These are phyloP conservation scores for Phoenicopterus ruber DNA, from an alignment of 2,113 vertebrate genomes.

Conservation along the genomic window DNA sequence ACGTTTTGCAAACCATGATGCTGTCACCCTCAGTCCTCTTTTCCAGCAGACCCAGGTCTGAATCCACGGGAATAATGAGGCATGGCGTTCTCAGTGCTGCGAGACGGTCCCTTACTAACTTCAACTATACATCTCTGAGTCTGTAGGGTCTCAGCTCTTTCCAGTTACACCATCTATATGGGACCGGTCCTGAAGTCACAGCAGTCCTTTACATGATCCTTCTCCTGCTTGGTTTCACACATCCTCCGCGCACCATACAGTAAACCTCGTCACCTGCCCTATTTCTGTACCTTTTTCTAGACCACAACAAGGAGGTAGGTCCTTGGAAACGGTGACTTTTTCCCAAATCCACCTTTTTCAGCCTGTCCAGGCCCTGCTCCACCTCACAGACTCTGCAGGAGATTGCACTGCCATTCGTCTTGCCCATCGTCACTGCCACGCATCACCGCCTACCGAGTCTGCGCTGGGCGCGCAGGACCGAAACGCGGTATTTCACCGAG, in stretches of 20 bases:
- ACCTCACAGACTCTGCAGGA: background rate
- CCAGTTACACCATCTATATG: background rate
- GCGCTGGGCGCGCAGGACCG: no score
- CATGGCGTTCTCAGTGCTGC: no score
- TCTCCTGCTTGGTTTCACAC: background rate
- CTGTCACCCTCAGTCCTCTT: background rate
- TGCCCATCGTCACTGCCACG: background rate
- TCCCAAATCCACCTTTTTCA: background rate
- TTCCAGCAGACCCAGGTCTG: background rate
- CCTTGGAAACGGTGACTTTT: background rate
- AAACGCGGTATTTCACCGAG: background rate
- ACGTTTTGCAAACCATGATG: background rate
- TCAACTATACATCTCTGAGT: background rate
- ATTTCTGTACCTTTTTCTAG: background rate
- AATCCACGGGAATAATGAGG: background rate
- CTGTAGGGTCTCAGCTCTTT: background rate
- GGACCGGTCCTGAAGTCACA: background rate
- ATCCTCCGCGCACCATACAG: rapidly evolving
- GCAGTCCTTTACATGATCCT: background rate
- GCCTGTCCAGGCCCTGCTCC: background rate
- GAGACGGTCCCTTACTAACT: background rate
- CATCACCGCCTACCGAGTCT: background rate
- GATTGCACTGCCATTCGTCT: background rate
- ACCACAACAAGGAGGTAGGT: background rate
- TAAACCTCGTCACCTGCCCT: background rate